phyloP scores from a whole-genome alignment of 2,113 vertebrate genomes.

The Aldabrachelys gigantea region DNA sequence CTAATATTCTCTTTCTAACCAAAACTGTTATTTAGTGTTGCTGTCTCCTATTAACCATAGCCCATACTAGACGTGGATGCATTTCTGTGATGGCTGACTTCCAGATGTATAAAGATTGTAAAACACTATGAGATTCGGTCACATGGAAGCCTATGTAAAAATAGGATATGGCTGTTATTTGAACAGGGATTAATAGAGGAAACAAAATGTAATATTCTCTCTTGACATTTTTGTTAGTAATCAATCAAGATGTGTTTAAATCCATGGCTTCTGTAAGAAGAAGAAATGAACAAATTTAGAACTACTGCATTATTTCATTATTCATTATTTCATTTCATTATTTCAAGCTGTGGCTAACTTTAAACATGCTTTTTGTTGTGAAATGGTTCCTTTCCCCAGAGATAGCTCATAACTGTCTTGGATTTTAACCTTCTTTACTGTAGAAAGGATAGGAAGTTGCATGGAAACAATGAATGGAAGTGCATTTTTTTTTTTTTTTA shows the following conservation, averaged over 20 bases:
- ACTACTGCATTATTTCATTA: not conserved
- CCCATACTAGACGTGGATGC: fast-evolving
- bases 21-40: not conserved
- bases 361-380: conserved; percentile 22
- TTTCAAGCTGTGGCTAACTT: not conserved
- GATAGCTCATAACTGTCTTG: conserved; percentile 65
- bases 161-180: not conserved
- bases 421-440: conserved; percentile 66
- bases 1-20: not conserved
- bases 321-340: not conserved
- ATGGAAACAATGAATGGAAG: conserved; percentile 81
- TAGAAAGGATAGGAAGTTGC: conserved; percentile 76
- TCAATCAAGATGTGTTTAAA: not conserved
- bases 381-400: conserved; percentile 59
- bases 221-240: not conserved
- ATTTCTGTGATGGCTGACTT: not conserved
- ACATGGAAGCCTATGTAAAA: not conserved
- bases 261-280: not conserved
- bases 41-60: not conserved
- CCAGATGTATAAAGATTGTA: not conserved
- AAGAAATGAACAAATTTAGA: conserved; percentile 29
- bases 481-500: conserved; percentile 75
- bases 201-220: not conserved
- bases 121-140: not conserved
- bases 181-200: not conserved